Evolutionary conservation across 2,113 vertebrate species (phyloP).

Genomic region (Pagrus major): DNA sequence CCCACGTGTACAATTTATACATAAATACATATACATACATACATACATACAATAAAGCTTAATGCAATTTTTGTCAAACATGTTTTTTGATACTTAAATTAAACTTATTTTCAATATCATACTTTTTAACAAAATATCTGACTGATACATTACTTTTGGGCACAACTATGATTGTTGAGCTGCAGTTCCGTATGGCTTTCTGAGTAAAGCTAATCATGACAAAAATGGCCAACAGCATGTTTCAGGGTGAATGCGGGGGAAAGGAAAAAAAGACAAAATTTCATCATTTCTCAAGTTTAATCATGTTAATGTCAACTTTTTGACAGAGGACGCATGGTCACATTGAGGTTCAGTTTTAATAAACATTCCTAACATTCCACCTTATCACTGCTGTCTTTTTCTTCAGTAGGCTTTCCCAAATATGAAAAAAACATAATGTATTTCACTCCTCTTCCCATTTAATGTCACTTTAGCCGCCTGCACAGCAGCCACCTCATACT

Average conservation of each 20-base stretch:
- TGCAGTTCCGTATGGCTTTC: not conserved
- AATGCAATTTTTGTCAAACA: too few species aligned
- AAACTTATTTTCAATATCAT: too few species aligned
- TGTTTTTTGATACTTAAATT: too few species aligned
- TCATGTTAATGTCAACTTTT: not conserved
- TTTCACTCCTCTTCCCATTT: not conserved
- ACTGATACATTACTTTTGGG: too few species aligned
- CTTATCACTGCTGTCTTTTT: not conserved
- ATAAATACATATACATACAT: too few species aligned
- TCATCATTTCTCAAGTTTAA: not conserved
- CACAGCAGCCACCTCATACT: not conserved
- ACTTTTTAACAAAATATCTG: too few species aligned
- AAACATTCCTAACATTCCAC: not conserved
- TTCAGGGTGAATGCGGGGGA: not conserved
- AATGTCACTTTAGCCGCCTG: not conserved
- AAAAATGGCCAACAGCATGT: not conserved
- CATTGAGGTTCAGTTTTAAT: not conserved
- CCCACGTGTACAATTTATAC: too few species aligned
- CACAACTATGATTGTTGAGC: not conserved
- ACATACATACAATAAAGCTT: too few species aligned
- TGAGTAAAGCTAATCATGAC: not conserved
- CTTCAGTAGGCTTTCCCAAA: too few species aligned
- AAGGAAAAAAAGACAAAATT: not conserved
- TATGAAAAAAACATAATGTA: too few species aligned
- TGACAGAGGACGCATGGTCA: not conserved